These are phyloP conservation scores for Diprion similis DNA, from an alignment of 1,140 invertebrate species.

Conservation along the genomic window DNA sequence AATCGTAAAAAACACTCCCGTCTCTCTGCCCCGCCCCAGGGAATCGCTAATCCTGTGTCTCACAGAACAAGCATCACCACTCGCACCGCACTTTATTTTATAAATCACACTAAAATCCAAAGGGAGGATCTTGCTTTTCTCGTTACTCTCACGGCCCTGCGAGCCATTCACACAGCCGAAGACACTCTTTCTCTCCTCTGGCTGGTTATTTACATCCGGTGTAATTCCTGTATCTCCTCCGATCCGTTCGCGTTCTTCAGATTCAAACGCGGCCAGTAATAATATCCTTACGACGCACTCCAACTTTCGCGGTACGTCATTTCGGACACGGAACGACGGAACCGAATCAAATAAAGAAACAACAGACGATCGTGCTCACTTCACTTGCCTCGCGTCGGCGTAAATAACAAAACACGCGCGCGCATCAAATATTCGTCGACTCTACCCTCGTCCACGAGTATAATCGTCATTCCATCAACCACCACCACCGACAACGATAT, in stretches of 20 bases:
- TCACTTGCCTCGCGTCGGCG: neutral
- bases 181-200: neutral
- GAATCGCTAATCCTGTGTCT: constrained; percentile 4
- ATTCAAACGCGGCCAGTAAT: constrained; percentile 6
- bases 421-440: constrained; percentile 22
- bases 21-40: constrained; percentile 8
- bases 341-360: neutral
- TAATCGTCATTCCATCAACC: too few relatives aligned
- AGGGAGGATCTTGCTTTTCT: neutral
- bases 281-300: constrained; percentile 19
- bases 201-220: constrained; percentile 8
- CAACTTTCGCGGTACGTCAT: constrained; percentile 18
- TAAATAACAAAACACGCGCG: constrained; percentile 21
- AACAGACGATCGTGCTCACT: neutral
- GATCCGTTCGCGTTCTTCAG: constrained; percentile 17
- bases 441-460: constrained; percentile 5
- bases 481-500: too few relatives aligned
- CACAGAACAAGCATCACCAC: neutral
- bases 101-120: neutral
- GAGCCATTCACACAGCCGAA: neutral
- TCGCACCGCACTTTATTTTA: neutral
- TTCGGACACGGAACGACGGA: too few relatives aligned
- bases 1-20: constrained; percentile 17
- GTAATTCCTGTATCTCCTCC: too few relatives aligned
- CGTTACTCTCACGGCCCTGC: neutral